Evolutionary conservation across 2,113 vertebrate species (phyloP), one percentile per base, ranked within the genome.

Genomic region (Proterorhinus semilunaris): DNA sequence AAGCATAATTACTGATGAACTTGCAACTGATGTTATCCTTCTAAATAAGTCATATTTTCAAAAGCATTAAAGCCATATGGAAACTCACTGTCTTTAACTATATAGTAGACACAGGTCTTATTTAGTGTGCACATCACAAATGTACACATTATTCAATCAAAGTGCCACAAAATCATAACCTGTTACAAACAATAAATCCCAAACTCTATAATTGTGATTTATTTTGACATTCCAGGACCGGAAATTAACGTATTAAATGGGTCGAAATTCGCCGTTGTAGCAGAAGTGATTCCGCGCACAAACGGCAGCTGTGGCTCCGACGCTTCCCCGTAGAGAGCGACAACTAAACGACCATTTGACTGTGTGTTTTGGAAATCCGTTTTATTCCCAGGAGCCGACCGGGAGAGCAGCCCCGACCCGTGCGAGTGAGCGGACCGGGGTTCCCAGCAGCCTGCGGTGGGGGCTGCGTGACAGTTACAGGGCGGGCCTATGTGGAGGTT

Each of bases 401-500:
- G 4, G 49, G 12, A 51, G 49, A 51, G 10, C 13, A 13, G 27
- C 49, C 6, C 11, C 12, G 49, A 13, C 49, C 49, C 2, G 49
- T 51, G 49, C 15, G 49, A 13, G 12, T 11, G 49, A 36, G 27
- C 27, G 27, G 27, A 36, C 27, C 27, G 49, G 11, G 49, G 3
- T 13, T 13, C 5, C 12, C 49, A 13, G 12, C 10, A 36, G 27
- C 27, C 27, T 36, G 49, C 48, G 16, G 53, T 47, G 54, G 76
- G 51, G 67, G 68, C 66, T 66, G 48, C 70, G 16, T 44, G 53
- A 64, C 71, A 10, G 82, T 36, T 71, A 66, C 82, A 68, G 89
- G 89, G 91, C 88, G 86, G 87, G 87, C 85, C 83, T 83, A 91
- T 89, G 90, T 84, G 83, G 57, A 53, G 81, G 87, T 89, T 91